A percentile compares a stretch with the other conserved stretches of the same genome.
phyloP scores from a whole-genome alignment of 2,113 vertebrate genomes.

The Petromus typicus region DNA sequence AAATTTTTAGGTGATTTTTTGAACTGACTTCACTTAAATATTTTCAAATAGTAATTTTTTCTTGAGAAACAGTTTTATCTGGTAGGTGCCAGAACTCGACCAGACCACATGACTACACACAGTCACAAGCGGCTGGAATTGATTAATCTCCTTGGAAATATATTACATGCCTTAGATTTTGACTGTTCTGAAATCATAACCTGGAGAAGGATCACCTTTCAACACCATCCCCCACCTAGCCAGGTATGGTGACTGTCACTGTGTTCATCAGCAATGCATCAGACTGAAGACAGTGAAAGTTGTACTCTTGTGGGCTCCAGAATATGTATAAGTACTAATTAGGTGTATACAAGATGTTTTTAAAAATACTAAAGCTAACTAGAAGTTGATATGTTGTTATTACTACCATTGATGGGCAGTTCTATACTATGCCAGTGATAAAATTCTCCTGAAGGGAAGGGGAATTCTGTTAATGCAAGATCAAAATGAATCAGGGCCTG shows the following conservation, averaged over 20 bases:
- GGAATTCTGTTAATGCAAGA: not conserved
- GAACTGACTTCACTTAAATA: not conserved
- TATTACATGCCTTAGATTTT: not conserved
- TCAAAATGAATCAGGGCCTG: not conserved
- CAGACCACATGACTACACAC: accelerated
- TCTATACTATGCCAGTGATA: not conserved
- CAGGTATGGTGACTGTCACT: not conserved
- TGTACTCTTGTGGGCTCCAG: accelerated
- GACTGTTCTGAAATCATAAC: not conserved
- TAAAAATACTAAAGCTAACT: not conserved
- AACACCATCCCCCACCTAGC: too few species aligned
- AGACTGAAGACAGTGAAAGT: not conserved
- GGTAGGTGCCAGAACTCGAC: not conserved
- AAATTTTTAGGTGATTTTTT: not conserved
- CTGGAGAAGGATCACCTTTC: not conserved
- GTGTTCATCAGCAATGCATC: not conserved
- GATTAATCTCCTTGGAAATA: not conserved
- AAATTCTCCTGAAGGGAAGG: not conserved
- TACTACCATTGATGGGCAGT: not conserved
- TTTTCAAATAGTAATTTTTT: not conserved
- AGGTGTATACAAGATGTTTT: not conserved
- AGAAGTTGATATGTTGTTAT: not conserved
- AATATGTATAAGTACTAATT: not conserved
- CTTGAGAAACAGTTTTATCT: not conserved
- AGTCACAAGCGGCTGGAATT: not conserved